These are phyloP conservation scores for Scelioninae gen. 1 DNA, from an alignment of 2,888 invertebrate genomes.

Conservation along the genomic window DNA sequence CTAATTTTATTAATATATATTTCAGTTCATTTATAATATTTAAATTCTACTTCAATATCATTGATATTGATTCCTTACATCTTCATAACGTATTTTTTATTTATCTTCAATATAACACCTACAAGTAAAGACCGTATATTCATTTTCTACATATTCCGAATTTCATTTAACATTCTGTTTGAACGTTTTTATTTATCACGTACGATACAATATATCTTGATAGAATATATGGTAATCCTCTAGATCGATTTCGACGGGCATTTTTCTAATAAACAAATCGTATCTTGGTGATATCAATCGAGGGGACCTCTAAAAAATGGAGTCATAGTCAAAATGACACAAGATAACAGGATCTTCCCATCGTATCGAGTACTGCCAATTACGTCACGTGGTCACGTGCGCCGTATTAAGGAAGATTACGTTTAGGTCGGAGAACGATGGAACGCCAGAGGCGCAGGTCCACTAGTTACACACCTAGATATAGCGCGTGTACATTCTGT, in stretches of 20 bases:
- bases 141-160: background rate
- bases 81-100: no score
- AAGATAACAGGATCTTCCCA: conserved; percentile 72
- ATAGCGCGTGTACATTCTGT: conserved; percentile 58
- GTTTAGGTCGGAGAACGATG: conserved; percentile 72
- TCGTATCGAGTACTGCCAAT: conserved; percentile 68
- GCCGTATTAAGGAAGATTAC: conserved; percentile 78
- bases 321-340: conserved; percentile 68
- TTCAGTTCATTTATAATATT: no score
- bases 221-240: conserved; percentile 29
- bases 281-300: conserved; percentile 56
- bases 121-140: no score
- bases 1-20: no score
- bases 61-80: no score
- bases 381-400: conserved; percentile 78
- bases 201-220: conserved; percentile 13
- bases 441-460: conserved; percentile 66
- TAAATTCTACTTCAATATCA: no score
- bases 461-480: conserved; percentile 58
- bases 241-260: conserved; percentile 34
- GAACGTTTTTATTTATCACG: background rate
- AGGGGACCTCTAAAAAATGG: conserved; percentile 45
- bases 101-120: no score
- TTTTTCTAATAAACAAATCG: conserved; percentile 70
- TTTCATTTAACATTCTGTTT: conserved; percentile 15